Conservation (phyloP, 2,797 vertebrate genomes). For the Phoxinus dragarum region DNA sequence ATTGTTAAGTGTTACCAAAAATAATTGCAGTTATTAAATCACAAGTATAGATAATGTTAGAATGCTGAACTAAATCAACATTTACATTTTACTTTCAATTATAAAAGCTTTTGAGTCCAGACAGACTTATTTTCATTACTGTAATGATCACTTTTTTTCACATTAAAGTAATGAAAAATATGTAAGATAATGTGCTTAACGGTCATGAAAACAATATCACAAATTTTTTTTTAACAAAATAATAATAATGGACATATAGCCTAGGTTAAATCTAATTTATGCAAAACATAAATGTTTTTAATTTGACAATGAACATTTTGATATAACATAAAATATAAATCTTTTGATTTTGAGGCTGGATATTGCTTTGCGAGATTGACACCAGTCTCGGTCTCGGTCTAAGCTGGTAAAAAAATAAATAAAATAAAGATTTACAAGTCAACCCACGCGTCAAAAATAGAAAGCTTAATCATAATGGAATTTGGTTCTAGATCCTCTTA, state of each 20-base stretch:
- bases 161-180: background rate
- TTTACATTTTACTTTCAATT: background rate
- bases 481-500: constrained; percentile 35
- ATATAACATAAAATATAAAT: background rate
- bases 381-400: background rate
- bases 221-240: background rate
- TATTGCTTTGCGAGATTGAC: background rate
- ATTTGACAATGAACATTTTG: background rate
- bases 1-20: no score
- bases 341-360: background rate
- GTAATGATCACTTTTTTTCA: background rate
- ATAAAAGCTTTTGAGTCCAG: no score
- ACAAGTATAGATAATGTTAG: background rate
- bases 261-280: background rate
- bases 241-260: background rate
- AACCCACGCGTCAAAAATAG: constrained; percentile 9
- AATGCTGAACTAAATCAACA: background rate
- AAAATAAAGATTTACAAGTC: background rate
- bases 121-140: background rate
- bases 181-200: background rate
- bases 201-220: background rate
- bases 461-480: constrained; percentile 38
- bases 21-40: background rate
- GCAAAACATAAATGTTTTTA: background rate
- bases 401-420: background rate